Evolutionary conservation across 2,113 vertebrate genomes (phyloP).

Genomic region (Fregetta grallaria): DNA sequence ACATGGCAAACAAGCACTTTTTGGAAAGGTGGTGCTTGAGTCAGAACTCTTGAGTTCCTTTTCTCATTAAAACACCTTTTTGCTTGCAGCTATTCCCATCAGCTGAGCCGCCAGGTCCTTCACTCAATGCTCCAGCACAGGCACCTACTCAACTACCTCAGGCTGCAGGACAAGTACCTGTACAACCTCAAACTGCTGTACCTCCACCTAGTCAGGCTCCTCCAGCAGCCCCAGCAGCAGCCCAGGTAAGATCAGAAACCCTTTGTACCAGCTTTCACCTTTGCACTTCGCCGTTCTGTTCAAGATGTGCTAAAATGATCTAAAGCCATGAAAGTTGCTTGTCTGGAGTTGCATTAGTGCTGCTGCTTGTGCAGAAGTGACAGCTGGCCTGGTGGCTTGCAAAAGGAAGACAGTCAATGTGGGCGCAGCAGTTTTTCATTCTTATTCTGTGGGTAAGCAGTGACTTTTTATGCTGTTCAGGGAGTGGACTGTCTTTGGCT

Average conservation of each 20-base stretch:
- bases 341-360: background rate
- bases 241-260: constrained; percentile 60
- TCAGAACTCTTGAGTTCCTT: background rate
- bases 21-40: background rate
- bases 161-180: constrained; percentile 76
- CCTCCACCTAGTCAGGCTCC: constrained; percentile 70
- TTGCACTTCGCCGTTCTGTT: background rate
- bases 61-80: background rate
- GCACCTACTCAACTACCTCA: constrained; percentile 89
- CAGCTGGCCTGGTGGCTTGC: background rate
- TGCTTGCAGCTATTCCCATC: constrained; percentile 81
- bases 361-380: background rate
- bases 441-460: background rate
- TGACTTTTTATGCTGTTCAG: background rate
- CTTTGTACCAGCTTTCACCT: background rate
- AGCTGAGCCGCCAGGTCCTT: constrained; percentile 79
- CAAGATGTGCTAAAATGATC: background rate
- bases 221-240: constrained; percentile 67
- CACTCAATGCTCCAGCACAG: constrained; percentile 77
- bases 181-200: constrained; percentile 79
- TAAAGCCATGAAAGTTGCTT: background rate
- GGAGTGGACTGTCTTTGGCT: background rate
- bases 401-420: background rate
- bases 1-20: background rate
- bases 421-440: background rate